Evolutionary conservation across 2,797 vertebrate species (phyloP), one percentile per base, ranked within the genome.

Genomic region (Erithacus rubecula): DNA sequence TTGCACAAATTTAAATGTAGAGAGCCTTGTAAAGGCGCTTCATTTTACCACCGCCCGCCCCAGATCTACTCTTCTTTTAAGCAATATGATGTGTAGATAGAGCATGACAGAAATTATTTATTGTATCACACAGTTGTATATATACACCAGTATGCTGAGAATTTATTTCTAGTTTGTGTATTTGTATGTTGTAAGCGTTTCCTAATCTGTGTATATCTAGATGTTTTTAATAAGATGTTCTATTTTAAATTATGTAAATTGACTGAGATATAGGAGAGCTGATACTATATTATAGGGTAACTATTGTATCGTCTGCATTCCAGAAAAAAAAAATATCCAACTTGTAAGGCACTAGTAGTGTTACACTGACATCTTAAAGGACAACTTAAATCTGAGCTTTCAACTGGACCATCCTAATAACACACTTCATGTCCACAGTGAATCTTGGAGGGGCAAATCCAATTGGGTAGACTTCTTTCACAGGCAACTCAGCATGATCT

Each of bases 141-240:
- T 98, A 99, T 98, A 99, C 98, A 99, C 98, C 98, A 98, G 98
- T 99, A 99, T 98, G 98, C 98, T 99, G 98, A 98, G 98, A 98
- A 98, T 99, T 98, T 97, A 99, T 99, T 99, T 99, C 98, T 99
- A 99, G 99, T 99, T 99, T 98, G 98, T 98, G 99, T 99, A 99
- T 99, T 99, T 99, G 99, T 99, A 99, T 99, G 99, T 99, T 98
- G 99, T 99, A 99, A 98, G 98, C 92, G 98, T 99, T 99, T 99
- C 99, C 98, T 99, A 99, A 99, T 99, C 98, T 98, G 98, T 99
- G 99, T 99, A 99, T 99, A 99, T 99, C 99, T 99, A 96, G 99
- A 99, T 99, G 99, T 99, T 99, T 99, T 99, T 99, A 99, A 99
- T 99, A 99, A 99, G 99, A 99, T 99, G 99, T 99, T 99, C 99